A percentile compares a stretch with the other conserved stretches of the same genome.
These are phyloP conservation scores for Xestia xanthographa DNA, from an alignment of 2,888 invertebrate species.

Conservation along the genomic window DNA sequence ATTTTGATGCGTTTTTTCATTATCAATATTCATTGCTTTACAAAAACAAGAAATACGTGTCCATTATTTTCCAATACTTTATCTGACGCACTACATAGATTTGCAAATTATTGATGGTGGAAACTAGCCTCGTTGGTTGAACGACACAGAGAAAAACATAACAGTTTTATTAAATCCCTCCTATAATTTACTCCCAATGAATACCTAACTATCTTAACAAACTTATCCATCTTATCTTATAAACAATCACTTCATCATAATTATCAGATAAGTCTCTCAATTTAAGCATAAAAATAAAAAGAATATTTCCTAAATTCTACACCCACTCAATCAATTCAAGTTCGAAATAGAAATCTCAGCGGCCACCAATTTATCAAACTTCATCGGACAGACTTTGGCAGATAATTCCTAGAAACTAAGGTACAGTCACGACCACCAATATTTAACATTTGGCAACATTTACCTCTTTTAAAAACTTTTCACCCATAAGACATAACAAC, in stretches of 20 bases:
- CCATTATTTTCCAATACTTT: no score
- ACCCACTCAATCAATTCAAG: conserved; percentile 40
- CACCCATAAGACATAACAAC: background rate
- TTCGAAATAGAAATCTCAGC: conserved; percentile 46
- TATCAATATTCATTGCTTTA: no score
- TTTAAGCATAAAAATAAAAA: background rate
- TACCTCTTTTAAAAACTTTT: background rate
- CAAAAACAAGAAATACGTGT: no score
- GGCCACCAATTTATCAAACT: conserved; percentile 66
- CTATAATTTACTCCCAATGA: background rate
- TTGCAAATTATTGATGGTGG: no score
- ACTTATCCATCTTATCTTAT: background rate
- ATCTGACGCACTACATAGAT: no score
- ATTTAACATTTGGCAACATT: background rate
- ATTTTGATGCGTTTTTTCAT: no score
- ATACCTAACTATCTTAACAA: background rate
- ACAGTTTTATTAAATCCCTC: no score
- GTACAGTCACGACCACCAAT: conserved; percentile 15
- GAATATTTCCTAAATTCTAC: conserved; percentile 22
- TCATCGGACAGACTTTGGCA: conserved; percentile 62
- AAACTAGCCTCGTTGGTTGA: no score
- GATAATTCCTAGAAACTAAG: conserved; percentile 71
- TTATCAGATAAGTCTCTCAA: background rate
- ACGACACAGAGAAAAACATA: no score
- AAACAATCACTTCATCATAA: background rate